Percentiles rank a stretch among this genome's conserved stretches.
Conservation (phyloP, 2,888 invertebrate species). For the Alitta virens region DNA sequence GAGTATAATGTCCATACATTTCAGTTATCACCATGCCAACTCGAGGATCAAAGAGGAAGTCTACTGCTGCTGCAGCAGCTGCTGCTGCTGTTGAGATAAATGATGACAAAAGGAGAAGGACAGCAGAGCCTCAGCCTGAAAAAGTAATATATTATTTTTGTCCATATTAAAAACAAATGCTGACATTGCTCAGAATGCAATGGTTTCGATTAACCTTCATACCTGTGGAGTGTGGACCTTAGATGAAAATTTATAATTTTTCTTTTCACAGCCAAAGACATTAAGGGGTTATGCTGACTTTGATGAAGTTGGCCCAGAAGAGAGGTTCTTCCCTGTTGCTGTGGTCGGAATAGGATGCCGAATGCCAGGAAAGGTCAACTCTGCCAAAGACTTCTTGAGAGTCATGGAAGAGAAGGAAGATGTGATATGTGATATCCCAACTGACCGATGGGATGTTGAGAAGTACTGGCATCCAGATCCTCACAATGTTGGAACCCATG, state of each 20-base stretch:
- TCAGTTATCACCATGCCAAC: not conserved
- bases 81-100: no score
- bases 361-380: conserved; percentile 19
- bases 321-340: conserved; percentile 17
- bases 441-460: conserved; percentile 23
- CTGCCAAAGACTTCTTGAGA: conserved; percentile 17
- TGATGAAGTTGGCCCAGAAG: not conserved
- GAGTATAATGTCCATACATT: no score
- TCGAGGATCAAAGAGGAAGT: not conserved
- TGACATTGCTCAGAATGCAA: no score
- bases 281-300: no score
- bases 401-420: conserved; percentile 15
- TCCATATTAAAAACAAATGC: no score
- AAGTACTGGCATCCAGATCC: conserved; percentile 14
- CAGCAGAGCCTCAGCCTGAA: not conserved
- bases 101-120: not conserved
- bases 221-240: no score
- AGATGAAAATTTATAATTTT: no score
- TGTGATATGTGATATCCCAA: conserved; percentile 14
- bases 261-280: no score
- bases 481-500: conserved; percentile 13
- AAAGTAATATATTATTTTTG: no score
- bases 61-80: not conserved
- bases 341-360: conserved; percentile 22
- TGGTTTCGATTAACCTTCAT: no score